Evolutionary conservation across 2,797 vertebrate species (phyloP).

Genomic region (Muscicapa striata): DNA sequence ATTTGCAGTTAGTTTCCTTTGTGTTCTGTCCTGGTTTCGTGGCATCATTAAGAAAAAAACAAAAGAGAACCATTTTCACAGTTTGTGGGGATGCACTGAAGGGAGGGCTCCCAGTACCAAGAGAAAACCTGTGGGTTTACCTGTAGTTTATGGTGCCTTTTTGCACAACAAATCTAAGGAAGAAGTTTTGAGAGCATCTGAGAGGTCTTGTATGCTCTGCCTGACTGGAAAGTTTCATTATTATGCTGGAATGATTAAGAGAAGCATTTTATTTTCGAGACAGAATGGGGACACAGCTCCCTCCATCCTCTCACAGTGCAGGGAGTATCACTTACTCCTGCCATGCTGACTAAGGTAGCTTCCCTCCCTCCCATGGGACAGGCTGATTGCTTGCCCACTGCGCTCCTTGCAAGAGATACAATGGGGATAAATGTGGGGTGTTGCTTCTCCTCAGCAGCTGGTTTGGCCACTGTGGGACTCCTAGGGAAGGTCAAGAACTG

Average conservation of each 20-base stretch:
- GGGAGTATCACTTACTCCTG: not conserved
- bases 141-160: not conserved
- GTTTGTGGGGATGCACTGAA: not conserved
- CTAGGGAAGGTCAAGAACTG: not conserved
- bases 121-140: not conserved
- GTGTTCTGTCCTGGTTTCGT: not conserved
- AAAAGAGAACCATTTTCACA: not conserved
- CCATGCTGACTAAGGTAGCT: accelerated
- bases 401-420: not conserved
- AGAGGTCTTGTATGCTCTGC: not conserved
- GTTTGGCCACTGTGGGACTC: not conserved
- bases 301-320: not conserved
- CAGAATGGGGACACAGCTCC: not conserved
- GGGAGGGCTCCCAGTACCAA: not conserved
- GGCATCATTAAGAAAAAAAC: not conserved
- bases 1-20: accelerated
- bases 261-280: not conserved
- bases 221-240: not conserved
- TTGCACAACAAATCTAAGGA: not conserved
- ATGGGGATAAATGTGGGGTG: not conserved
- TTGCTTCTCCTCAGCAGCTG: not conserved
- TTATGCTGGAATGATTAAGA: not conserved
- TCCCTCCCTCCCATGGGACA: not conserved
- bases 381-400: not conserved
- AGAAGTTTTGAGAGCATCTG: not conserved